These are phyloP conservation scores for Zaprionus kolodkinae DNA, from an alignment of 1,140 invertebrate species.

Conservation along the genomic window DNA sequence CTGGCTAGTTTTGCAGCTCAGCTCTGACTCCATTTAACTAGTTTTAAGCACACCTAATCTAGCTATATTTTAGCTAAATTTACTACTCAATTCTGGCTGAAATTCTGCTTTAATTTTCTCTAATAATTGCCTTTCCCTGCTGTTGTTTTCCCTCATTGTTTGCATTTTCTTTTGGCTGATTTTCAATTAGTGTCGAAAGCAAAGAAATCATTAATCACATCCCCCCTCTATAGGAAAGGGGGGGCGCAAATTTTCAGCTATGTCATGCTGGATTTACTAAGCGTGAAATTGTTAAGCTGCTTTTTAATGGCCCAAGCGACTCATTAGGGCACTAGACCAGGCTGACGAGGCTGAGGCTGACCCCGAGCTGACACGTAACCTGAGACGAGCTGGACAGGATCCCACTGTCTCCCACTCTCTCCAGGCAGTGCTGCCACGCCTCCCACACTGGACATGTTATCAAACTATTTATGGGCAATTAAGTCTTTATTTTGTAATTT, in stretches of 20 bases:
- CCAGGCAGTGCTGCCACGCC: background rate
- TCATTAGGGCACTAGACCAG: constrained; percentile 23
- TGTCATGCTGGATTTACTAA: constrained; percentile 60
- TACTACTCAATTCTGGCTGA: background rate
- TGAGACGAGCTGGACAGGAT: constrained; percentile 32
- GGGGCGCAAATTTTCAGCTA: constrained; percentile 41
- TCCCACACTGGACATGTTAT: constrained; percentile 28
- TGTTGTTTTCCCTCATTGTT: constrained; percentile 24
- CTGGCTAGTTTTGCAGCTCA: background rate
- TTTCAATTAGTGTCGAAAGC: constrained; percentile 74
- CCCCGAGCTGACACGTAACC: constrained; percentile 46
- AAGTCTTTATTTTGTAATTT: constrained; percentile 77
- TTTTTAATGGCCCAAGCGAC: constrained; percentile 47
- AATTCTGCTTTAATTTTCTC: background rate
- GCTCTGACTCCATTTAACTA: background rate
- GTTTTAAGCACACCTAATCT: no score
- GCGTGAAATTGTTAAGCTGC: constrained; percentile 50
- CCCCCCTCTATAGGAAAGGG: background rate
- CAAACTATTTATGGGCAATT: constrained; percentile 78
- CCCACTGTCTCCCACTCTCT: background rate
- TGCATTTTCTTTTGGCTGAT: constrained; percentile 44
- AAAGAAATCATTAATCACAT: constrained; percentile 79
- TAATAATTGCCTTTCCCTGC: no score
- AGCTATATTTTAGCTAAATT: background rate
- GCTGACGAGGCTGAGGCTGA: constrained; percentile 12